Evolutionary conservation across 2,113 vertebrate genomes (phyloP), one percentile per base, ranked within the genome.

Genomic region (Corythornis vintsioides): DNA sequence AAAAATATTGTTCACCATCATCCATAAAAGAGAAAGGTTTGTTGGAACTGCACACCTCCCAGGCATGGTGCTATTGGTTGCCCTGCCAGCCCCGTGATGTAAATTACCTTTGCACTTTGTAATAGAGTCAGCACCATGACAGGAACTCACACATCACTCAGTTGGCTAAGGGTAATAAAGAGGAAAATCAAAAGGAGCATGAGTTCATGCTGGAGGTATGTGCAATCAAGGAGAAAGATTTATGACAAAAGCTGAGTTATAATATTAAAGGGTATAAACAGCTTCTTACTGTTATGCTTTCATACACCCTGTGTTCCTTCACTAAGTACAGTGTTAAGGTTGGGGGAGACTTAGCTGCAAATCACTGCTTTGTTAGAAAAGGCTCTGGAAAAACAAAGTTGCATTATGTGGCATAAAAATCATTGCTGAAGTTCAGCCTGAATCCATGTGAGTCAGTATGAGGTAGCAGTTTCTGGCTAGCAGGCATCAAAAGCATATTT

Each of bases 61-160:
- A 94, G 66, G 53, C 71, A 79, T 0, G 0, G 83, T 78, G 83
- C 94, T 93, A 70, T 96, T 94, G 92, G 95, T 78, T 91, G 42
- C 60, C 83, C 80, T 78, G 89, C 57, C 92, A 96, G 64, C 72
- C 80, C 75, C 1, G 11, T 66, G 92, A 96, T 96, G 94, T 96
- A 96, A 97, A 97, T 97, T 97, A 93, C 95, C 92, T 96, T 98
- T 96, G 91, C 96, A 97, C 95, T 97, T 97, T 97, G 97, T 98
- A 97, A 97, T 95, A 93, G 93, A 97, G 97, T 98, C 96, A 97
- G 97, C 93, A 96, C 79, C 92, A 64, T 97, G 97, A 97, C 97
- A 97, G 95, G 96, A 96, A 92, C 96, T 98, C 97, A 97, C 94
- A 95, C 92, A 95, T 96, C 97, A 98, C 97, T 97, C 97, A 95